Percentiles rank a stretch among this genome's conserved stretches.
These are phyloP conservation scores for Pygocentrus nattereri DNA, from an alignment of 2,797 vertebrate species.

Conservation along the genomic window DNA sequence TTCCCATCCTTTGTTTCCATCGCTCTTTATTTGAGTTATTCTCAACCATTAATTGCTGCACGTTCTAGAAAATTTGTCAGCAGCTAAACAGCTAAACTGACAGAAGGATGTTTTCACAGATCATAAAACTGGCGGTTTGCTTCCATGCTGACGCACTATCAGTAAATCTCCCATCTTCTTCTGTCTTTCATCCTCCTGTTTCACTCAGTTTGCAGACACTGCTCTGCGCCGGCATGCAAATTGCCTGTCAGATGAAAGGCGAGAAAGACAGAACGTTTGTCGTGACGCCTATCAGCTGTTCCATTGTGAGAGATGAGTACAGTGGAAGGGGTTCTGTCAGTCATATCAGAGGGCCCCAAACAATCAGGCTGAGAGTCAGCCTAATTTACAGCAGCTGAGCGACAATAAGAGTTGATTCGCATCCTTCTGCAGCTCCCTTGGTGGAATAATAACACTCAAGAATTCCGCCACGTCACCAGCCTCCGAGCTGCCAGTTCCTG, in stretches of 20 bases:
- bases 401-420: background rate
- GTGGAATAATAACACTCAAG: conserved; percentile 23
- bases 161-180: conserved; percentile 9
- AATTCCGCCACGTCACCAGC: background rate
- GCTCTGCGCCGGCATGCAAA: conserved; percentile 6
- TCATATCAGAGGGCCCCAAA: conserved; percentile 23
- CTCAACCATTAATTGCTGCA: conserved; percentile 26
- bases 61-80: conserved; percentile 14
- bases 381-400: background rate
- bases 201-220: conserved; percentile 4
- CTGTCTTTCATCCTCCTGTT: conserved; percentile 21
- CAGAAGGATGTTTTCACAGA: conserved; percentile 7
- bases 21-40: background rate
- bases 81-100: conserved; percentile 7
- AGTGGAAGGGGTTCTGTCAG: conserved; percentile 29
- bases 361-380: conserved; percentile 2
- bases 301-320: background rate
- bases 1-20: background rate
- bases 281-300: conserved; percentile 45
- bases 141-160: too few relatives aligned
- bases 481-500: conserved; percentile 46
- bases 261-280: conserved; percentile 36
- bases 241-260: conserved; percentile 19
- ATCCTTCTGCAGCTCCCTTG: background rate
- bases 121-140: background rate